Base-by-base conservation (phyloP, 2,113 vertebrate genomes). In the Perognathus longimembris region DNA sequence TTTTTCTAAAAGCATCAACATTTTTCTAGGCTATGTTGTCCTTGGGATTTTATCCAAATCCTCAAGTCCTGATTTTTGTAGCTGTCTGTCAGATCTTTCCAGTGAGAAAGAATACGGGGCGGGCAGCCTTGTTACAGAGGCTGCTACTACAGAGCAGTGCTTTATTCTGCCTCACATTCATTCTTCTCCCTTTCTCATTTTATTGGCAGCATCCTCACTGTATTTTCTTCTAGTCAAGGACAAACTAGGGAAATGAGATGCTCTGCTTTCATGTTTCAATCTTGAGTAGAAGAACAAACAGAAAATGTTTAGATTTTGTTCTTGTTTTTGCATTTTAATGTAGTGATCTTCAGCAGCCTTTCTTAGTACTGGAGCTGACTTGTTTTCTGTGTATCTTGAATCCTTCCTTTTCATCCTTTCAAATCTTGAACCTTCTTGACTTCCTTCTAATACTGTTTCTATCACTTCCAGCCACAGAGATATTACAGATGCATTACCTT, bases 1-100 rank as follows among this genome's bases (percentile, higher is more conserved):
- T 32, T n/a, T 59, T 93, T 64, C 50, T 8, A 14, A 34, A 77
- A 86, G 54, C 15, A 69, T 8, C 40, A 26, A 32, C n/a, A 36
- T 74, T 86, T 45, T 91, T 81, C 54, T 79, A 90, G 90, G 57
- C 88, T 75, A 36, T 34, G 70, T 15, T 28, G 2, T 14, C 21
- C 15, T 34, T 59, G 50, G 18, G 36, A 15, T 69, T 93, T 96
- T 71, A 88, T 75, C 63, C 24, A 92, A 63, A 45, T 34, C 34
- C 5, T 69, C 73, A 38, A 15, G 86, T 86, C 54, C 12, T 40
- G 36, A 10, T 45, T n/a, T 83, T 70, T 88, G 2, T 74, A 75
- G 38, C 24, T 85, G 50, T 71, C 34, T 66, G 42, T 42, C 18
- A 79, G 15, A 7, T 92, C 26, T 75, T 95, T 30, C 34, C 10